phyloP scores from a whole-genome alignment of 2,797 vertebrate species.

The Hybognathus amarus region DNA sequence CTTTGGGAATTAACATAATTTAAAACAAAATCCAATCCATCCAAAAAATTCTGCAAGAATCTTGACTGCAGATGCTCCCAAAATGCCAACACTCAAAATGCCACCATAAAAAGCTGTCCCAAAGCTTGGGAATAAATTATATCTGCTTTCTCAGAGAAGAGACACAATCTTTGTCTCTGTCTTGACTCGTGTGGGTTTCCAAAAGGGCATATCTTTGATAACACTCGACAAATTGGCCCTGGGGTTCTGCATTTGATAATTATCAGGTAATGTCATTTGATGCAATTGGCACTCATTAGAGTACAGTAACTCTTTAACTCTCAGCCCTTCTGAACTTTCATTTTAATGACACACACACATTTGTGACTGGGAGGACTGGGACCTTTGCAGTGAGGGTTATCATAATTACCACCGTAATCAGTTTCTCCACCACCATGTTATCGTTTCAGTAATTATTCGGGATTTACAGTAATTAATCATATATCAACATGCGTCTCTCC shows the following conservation, averaged over 20 bases:
- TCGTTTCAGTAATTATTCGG: constrained; percentile 71
- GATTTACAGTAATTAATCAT: constrained; percentile 74
- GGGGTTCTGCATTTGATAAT: constrained; percentile 47
- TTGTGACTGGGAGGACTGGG: constrained; percentile 33
- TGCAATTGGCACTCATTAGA: constrained; percentile 50
- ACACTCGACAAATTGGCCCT: constrained; percentile 13
- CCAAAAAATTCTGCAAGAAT: constrained; percentile 48
- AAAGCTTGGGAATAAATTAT: constrained; percentile 19
- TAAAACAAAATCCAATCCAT: constrained; percentile 49
- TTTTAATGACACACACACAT: constrained; percentile 36
- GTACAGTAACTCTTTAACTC: constrained; percentile 37
- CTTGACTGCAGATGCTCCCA: constrained; percentile 35
- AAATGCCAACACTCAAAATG: constrained; percentile 40
- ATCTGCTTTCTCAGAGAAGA: constrained; percentile 13
- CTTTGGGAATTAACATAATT: constrained; percentile 49
- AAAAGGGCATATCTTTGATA: constrained; percentile 45
- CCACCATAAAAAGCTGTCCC: constrained; percentile 11
- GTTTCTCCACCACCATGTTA: constrained; percentile 60
- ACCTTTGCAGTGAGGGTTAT: constrained; percentile 46
- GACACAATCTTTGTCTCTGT: constrained; percentile 8
- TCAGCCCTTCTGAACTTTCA: constrained; percentile 23
- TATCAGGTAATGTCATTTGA: constrained; percentile 32
- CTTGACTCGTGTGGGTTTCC: constrained; percentile 13
- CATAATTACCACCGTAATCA: constrained; percentile 67
- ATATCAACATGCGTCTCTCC: constrained; percentile 58